Conservation (phyloP, 2,888 invertebrate genomes). For the Calliphora vomitoria region DNA sequence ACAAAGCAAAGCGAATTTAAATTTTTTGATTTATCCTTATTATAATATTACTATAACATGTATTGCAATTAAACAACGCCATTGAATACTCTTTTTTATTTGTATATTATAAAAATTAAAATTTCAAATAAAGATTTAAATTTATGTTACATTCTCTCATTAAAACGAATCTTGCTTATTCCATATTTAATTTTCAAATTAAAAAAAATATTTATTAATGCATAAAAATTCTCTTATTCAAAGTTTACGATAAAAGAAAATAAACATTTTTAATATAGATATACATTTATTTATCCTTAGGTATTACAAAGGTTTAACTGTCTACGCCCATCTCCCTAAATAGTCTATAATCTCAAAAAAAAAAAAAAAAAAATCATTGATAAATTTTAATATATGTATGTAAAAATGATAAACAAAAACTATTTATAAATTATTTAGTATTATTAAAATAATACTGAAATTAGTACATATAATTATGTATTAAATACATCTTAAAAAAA, state of each 20-base stretch:
- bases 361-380: not conserved
- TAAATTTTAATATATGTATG: not conserved
- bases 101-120: too few relatives aligned
- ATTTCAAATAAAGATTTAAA: too few relatives aligned
- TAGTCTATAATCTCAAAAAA: not conserved
- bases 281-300: not conserved
- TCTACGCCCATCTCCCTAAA: not conserved
- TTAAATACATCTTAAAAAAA: constrained; percentile 6
- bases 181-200: not conserved
- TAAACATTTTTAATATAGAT: not conserved
- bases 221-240: too few relatives aligned
- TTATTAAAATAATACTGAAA: not conserved
- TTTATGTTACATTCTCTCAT: too few relatives aligned
- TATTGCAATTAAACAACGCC: too few relatives aligned
- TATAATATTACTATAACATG: too few relatives aligned
- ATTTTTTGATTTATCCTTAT: too few relatives aligned
- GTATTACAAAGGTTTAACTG: not conserved
- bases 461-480: constrained; percentile 13
- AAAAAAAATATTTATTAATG: not conserved
- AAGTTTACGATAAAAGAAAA: not conserved
- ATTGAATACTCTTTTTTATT: too few relatives aligned
- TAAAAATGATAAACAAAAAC: not conserved
- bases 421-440: constrained; percentile 10
- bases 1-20: too few relatives aligned
- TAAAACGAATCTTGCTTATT: too few relatives aligned